phyloP scores from a whole-genome alignment of 2,888 invertebrate genomes.

The Epinotia brunnichana region DNA sequence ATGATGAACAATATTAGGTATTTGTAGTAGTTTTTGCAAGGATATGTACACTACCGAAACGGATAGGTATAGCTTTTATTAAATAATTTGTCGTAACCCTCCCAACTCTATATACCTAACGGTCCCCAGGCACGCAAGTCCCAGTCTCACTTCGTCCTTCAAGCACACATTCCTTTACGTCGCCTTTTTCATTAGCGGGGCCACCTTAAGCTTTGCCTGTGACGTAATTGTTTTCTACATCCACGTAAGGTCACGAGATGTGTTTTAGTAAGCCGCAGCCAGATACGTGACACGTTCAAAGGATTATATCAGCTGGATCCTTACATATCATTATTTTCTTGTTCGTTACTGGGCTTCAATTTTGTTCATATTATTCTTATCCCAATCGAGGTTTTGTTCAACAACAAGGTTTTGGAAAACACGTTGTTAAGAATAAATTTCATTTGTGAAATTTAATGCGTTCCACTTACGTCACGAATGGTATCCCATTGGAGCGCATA shows the following conservation, averaged over 20 bases:
- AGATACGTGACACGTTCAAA: neutral
- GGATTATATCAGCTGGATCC: neutral
- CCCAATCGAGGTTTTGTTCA: neutral
- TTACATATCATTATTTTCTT: neutral
- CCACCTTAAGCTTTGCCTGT: conserved; percentile 36
- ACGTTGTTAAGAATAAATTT: too few relatives aligned
- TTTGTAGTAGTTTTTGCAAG: too few relatives aligned
- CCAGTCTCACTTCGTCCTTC: conserved; percentile 35
- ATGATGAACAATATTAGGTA: too few relatives aligned
- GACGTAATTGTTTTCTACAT: conserved; percentile 38
- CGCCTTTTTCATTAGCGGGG: conserved; percentile 55
- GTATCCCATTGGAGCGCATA: too few relatives aligned
- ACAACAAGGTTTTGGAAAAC: too few relatives aligned
- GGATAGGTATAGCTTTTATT: neutral
- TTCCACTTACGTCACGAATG: too few relatives aligned
- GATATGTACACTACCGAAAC: too few relatives aligned
- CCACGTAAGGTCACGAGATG: conserved; percentile 12
- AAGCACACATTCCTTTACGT: conserved; percentile 56
- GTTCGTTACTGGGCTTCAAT: neutral
- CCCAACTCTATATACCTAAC: conserved; percentile 23
- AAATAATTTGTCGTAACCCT: conserved; percentile 31
- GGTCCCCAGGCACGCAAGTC: conserved; percentile 30
- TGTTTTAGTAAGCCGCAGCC: conserved; percentile 11
- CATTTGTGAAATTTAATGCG: too few relatives aligned
- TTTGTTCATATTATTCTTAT: neutral